Conservation (phyloP, 2,113 vertebrate species). For the Poeciliopsis prolifica region DNA sequence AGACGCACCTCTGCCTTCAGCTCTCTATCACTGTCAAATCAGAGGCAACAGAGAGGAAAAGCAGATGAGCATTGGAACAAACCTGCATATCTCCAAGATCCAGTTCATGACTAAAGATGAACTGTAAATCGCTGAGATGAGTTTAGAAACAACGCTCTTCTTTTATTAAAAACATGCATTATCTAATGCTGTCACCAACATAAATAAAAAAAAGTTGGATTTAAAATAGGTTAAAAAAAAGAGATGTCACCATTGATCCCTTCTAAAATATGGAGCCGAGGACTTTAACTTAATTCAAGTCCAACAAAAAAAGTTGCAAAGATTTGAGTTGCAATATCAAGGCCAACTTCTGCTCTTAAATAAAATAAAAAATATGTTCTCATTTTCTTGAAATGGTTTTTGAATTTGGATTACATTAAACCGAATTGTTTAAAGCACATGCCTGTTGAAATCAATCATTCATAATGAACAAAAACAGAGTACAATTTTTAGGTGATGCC, state of each 20-base stretch:
- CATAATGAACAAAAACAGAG: neutral
- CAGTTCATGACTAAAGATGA: neutral
- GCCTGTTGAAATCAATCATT: neutral
- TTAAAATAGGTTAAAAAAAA: slow-evolving; percentile 1
- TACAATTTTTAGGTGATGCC: neutral
- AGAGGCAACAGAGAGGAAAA: neutral
- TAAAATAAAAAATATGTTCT: slow-evolving; percentile 28
- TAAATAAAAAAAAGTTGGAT: neutral
- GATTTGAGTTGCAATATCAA: slow-evolving; percentile 11
- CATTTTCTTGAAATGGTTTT: slow-evolving; percentile 20
- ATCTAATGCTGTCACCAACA: neutral
- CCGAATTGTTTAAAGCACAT: slow-evolving; percentile 9
- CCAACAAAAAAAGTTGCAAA: slow-evolving; percentile 49
- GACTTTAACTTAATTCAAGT: slow-evolving; percentile 37
- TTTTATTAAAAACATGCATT: neutral
- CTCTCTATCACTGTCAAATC: neutral
- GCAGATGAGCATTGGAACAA: neutral
- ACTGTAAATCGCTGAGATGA: neutral
- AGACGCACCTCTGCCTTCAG: neutral
- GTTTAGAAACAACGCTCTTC: neutral
- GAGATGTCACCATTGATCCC: neutral
- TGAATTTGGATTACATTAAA: slow-evolving; percentile 24
- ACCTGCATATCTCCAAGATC: neutral
- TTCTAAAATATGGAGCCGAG: slow-evolving; percentile 43
- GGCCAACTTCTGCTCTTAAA: slow-evolving; percentile 38